phyloP scores from a whole-genome alignment of 92 coral and sea anemone genomes.

The Pocillopora meandrina region DNA sequence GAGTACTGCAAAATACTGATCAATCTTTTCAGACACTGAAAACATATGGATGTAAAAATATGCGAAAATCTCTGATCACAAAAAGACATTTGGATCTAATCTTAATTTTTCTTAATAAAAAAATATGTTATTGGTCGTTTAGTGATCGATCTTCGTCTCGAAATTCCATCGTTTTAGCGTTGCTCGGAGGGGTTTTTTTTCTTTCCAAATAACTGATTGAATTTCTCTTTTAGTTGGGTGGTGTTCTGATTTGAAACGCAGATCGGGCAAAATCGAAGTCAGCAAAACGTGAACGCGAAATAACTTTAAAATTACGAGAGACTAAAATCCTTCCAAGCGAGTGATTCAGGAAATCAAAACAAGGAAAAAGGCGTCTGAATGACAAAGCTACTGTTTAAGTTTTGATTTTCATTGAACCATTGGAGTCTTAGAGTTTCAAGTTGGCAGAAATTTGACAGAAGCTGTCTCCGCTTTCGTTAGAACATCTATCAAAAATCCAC shows the following conservation, averaged over 20 bases:
- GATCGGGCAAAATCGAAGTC: neutral
- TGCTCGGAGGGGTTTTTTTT: no score
- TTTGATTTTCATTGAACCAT: neutral
- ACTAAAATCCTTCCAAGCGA: constrained; percentile 29
- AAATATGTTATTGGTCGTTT: no score
- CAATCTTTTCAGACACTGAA: neutral
- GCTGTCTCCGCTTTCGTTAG: neutral
- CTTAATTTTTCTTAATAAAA: neutral
- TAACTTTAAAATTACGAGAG: constrained; percentile 6
- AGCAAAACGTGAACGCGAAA: neutral
- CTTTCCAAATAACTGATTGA: neutral
- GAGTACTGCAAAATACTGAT: neutral
- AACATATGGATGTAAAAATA: no score
- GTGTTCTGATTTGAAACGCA: neutral
- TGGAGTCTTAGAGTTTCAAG: no score
- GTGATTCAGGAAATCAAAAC: constrained; percentile 23
- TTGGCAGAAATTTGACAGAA: constrained; percentile 25
- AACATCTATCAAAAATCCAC: constrained; percentile 16
- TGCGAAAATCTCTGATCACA: neutral
- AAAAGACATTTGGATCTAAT: neutral
- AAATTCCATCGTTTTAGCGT: no score
- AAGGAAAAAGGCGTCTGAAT: neutral
- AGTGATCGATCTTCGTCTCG: no score
- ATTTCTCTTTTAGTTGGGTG: neutral
- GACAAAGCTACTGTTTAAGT: no score